Conservation (phyloP, 1,140 invertebrate genomes). For the Sogatella furcifera region DNA sequence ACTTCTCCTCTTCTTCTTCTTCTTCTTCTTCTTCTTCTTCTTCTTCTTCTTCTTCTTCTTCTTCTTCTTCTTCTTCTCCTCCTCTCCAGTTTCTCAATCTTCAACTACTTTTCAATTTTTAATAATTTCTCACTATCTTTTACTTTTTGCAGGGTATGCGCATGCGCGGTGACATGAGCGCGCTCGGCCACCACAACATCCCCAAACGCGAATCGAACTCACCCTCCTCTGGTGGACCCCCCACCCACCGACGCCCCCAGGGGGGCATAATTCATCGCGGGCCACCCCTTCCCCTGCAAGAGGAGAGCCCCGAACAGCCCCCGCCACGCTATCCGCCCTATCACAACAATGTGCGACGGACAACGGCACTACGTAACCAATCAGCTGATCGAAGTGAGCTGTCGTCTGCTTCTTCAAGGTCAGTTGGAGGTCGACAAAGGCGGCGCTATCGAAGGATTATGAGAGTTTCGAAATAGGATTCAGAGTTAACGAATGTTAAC, state of each 20-base stretch:
- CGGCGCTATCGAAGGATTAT: no score
- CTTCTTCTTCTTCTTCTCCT: no score
- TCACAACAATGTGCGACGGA: slow-evolving; percentile 19
- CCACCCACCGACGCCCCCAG: not conserved
- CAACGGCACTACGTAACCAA: slow-evolving; percentile 13
- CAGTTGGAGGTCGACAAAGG: no score
- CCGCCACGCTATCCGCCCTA: slow-evolving; percentile 11
- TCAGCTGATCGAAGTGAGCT: not conserved
- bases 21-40: no score
- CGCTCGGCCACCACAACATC: slow-evolving; percentile 4
- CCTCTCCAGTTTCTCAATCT: no score
- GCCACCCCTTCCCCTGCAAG: slow-evolving; percentile 10
- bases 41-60: no score
- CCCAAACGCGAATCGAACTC: slow-evolving; percentile 7
- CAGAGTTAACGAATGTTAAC: no score
- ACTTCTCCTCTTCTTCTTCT: no score
- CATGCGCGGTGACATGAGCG: not conserved
- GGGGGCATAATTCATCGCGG: slow-evolving; percentile 4
- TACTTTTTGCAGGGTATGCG: not conserved
- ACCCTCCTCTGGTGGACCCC: not conserved
- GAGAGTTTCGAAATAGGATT: no score
- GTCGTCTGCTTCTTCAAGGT: no score
- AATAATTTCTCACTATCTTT: no score
- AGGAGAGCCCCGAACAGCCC: not conserved
- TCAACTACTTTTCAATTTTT: no score